Evolutionary conservation across 2,113 vertebrate genomes (phyloP).

Genomic region (Odocoileus hemionus): DNA sequence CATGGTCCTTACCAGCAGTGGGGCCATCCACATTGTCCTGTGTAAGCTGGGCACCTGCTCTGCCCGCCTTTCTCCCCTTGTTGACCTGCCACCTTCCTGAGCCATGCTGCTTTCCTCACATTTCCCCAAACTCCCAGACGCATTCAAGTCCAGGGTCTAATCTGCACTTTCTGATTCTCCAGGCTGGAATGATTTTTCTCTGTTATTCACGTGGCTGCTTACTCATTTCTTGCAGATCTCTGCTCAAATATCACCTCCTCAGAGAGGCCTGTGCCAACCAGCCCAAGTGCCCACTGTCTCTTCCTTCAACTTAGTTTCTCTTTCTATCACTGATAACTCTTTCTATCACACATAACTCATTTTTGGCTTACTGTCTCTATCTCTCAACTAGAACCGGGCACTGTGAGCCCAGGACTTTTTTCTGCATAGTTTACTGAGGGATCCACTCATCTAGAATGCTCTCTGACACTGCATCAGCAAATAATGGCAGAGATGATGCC

Average conservation of each 20-base stretch:
- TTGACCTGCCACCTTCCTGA: not conserved
- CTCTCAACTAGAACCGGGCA: not conserved
- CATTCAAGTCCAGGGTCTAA: not conserved
- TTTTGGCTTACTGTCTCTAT: not conserved
- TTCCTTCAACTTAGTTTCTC: not conserved
- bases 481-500: not conserved
- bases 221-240: not conserved
- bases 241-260: not conserved
- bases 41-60: not conserved
- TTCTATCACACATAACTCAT: not conserved
- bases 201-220: not conserved
- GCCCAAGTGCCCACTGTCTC: not conserved
- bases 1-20: fast-evolving
- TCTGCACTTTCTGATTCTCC: not conserved
- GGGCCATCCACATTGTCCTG: too few species aligned
- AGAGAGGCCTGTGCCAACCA: not conserved
- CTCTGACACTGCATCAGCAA: not conserved
- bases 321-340: not conserved
- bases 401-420: fast-evolving
- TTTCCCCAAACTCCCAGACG: not conserved
- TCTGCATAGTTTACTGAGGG: not conserved
- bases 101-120: not conserved
- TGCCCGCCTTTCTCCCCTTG: too few species aligned
- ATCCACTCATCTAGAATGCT: not conserved
- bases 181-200: not conserved